phyloP scores from a whole-genome alignment of 2,888 invertebrate genomes.

The Arenicola marina region DNA sequence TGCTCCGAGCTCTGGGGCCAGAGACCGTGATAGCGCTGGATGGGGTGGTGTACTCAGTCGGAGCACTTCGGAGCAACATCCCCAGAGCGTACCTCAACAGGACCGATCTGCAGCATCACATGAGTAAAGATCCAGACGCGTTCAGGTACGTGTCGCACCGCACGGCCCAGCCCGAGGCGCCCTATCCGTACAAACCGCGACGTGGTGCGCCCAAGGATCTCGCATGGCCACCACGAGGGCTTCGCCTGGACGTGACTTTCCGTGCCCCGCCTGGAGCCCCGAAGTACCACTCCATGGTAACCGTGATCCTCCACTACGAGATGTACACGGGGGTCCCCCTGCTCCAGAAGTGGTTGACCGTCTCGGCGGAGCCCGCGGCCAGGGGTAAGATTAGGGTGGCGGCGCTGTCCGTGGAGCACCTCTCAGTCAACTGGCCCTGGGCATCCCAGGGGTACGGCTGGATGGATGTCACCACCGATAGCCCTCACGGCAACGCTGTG shows the following conservation, averaged over 20 bases:
- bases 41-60: constrained; percentile 26
- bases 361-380: constrained; percentile 3
- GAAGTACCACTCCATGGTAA: constrained; percentile 18
- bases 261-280: constrained; percentile 26
- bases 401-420: constrained; percentile 24
- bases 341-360: constrained; percentile 29
- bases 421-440: constrained; percentile 34
- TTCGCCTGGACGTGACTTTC: constrained; percentile 21
- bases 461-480: constrained; percentile 27
- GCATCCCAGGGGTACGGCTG: constrained; percentile 18
- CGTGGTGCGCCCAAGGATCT: constrained; percentile 29
- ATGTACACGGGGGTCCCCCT: constrained; percentile 35
- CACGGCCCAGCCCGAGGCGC: constrained; percentile 15
- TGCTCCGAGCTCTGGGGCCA: constrained; percentile 25
- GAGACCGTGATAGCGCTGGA: constrained; percentile 25
- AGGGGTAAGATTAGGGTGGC: constrained; percentile 14
- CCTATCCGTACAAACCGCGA: constrained; percentile 28
- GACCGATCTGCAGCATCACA: constrained; percentile 19
- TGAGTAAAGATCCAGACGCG: constrained; percentile 15
- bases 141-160: constrained; percentile 25
- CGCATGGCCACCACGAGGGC: constrained; percentile 31
- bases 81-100: constrained; percentile 32
- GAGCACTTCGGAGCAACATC: constrained; percentile 18
- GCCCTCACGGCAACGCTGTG: constrained; percentile 27
- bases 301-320: constrained; percentile 31